Conservation (phyloP, 2,888 invertebrate genomes). For the Craniophora ligustri region DNA sequence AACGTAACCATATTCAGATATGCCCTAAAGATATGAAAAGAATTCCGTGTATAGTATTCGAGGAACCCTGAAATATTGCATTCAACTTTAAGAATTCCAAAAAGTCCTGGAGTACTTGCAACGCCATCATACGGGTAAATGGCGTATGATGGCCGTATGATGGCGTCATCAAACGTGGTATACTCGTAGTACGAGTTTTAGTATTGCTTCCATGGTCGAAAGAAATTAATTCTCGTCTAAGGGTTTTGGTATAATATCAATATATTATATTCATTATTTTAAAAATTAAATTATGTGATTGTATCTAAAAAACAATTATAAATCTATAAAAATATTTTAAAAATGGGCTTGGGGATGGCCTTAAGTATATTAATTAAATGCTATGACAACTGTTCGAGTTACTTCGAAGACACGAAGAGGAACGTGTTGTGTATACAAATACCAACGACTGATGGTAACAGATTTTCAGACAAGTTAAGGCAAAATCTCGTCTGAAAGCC, state of each 20-base stretch:
- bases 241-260: no score
- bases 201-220: neutral
- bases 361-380: no score
- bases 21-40: slow-evolving; percentile 59
- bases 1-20: slow-evolving; percentile 55
- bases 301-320: no score
- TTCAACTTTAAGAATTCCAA: slow-evolving; percentile 60
- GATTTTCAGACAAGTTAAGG: no score
- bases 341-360: no score
- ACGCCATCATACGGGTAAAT: slow-evolving; percentile 14
- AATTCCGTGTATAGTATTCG: slow-evolving; percentile 58
- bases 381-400: no score
- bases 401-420: slow-evolving; percentile 39
- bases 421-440: slow-evolving; percentile 42
- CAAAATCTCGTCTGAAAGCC: slow-evolving; percentile 18
- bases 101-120: slow-evolving; percentile 43
- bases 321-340: no score
- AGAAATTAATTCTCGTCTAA: neutral
- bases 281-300: no score
- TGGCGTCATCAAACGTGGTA: slow-evolving; percentile 26
- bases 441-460: slow-evolving; percentile 23
- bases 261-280: no score
- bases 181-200: neutral
- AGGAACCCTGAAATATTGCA: slow-evolving; percentile 57
- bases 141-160: slow-evolving; percentile 9